phyloP scores from a whole-genome alignment of 2,113 vertebrate species.

The Barbus barbus region DNA sequence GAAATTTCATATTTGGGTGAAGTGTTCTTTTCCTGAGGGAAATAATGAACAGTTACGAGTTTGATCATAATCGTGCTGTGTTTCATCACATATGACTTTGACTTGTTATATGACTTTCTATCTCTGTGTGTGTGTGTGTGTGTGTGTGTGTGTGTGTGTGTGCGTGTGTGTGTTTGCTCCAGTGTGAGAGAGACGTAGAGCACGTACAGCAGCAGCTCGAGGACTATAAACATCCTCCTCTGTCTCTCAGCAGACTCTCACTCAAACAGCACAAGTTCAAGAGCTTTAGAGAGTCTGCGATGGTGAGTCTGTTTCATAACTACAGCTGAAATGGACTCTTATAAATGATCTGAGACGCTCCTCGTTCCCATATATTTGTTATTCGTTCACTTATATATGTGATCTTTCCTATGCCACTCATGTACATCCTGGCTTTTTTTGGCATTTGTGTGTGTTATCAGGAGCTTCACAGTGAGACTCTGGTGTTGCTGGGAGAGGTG shows the following conservation, averaged over 20 bases:
- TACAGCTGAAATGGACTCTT: not conserved
- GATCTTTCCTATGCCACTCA: not conserved
- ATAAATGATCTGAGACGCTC: not conserved
- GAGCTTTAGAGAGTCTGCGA: conserved; percentile 72
- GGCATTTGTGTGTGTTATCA: conserved; percentile 44
- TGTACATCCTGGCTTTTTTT: not conserved
- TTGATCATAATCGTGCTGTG: not conserved
- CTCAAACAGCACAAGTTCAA: conserved; percentile 79
- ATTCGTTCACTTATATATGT: not conserved
- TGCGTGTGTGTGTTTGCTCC: conserved; percentile 28
- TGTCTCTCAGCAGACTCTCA: conserved; percentile 79
- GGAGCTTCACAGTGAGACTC: conserved; percentile 76
- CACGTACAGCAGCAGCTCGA: conserved; percentile 76
- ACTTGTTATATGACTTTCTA: not conserved
- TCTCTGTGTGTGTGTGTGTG: too few relatives aligned
- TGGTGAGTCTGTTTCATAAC: conserved; percentile 62
- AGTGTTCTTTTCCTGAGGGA: not conserved
- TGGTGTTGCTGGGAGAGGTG: conserved; percentile 68
- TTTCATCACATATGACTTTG: not conserved
- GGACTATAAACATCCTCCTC: conserved; percentile 73
- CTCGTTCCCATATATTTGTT: not conserved
- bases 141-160: too few relatives aligned
- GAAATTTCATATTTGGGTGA: not conserved
- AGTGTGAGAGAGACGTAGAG: conserved; percentile 79
- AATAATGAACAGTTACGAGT: not conserved